These are phyloP conservation scores for Scaeva pyrastri DNA, from an alignment of 2,888 invertebrate species.

Conservation along the genomic window DNA sequence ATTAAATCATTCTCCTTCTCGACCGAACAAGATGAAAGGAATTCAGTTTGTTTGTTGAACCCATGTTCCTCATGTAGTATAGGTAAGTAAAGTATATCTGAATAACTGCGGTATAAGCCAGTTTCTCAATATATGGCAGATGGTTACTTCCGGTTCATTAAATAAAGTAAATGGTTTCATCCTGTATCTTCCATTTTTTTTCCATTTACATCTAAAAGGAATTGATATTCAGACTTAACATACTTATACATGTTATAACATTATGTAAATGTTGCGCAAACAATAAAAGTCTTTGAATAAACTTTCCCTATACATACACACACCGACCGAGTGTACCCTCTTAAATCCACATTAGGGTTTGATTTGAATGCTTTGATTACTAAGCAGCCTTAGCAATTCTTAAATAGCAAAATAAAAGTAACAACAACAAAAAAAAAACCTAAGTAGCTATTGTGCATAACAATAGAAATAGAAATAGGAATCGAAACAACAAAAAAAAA, in stretches of 20 bases:
- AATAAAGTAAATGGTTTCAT: not conserved
- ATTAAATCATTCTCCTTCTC: no score
- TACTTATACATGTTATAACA: not conserved
- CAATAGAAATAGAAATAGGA: conserved; percentile 10
- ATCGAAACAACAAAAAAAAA: not conserved
- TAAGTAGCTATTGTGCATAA: conserved; percentile 27
- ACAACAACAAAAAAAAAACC: not conserved
- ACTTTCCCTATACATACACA: not conserved
- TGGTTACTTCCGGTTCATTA: not conserved
- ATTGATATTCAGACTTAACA: not conserved
- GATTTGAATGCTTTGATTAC: conserved; percentile 24
- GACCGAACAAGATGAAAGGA: no score
- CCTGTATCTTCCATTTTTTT: no score
- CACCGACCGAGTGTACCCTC: no score
- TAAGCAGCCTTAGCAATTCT: conserved; percentile 6
- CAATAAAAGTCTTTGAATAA: conserved; percentile 3
- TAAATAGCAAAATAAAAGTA: not conserved
- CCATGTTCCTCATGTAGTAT: no score
- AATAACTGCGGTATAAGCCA: no score
- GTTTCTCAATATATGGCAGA: not conserved
- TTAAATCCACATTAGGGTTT: not conserved
- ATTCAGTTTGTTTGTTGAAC: no score
- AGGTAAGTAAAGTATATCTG: no score
- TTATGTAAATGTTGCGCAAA: conserved; percentile 1
- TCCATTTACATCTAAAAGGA: not conserved